Base-by-base conservation (phyloP, 1,140 invertebrate genomes). In the Drosophila kepulauana region DNA sequence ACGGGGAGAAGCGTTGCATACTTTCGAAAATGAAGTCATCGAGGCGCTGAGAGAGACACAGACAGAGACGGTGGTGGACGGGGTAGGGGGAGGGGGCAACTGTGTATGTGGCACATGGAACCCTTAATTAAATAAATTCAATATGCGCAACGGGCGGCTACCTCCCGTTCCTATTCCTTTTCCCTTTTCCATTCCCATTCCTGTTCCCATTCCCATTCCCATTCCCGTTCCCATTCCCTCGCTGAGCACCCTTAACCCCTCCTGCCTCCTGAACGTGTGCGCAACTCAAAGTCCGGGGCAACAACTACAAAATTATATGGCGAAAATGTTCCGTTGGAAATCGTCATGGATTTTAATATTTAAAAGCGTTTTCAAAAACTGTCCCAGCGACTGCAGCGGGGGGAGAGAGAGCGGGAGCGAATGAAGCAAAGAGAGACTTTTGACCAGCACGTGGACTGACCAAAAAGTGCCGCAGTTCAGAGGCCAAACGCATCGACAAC, bases 41-140 rank as follows among this genome's bases (percentile, higher is more conserved):
- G 82, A 78, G 76, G 71, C 43, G 68, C 62, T 71, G 48, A 38
- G 62, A 64, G 66, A 65, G 51, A 69, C 38, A 43, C 46, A 57
- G 6, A 16, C 35, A 49, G 30, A 63, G 8, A 5, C 5, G 30
- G 48, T 6, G 52, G 1, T 13, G 20, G 30, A 2, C 2, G 30
- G n/a, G 28, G 5, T 2, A 28, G 25, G 20, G 28, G n/a, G 10
- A 43, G 3, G 13, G 0, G 25, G 46, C 59, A 59, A 67, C 38
- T 72, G 54, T 78, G 75, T 86, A 64, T 82, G 72, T 82, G 62
- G 43, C 73, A 67, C 73, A 84, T 79, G 81, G 81, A 89, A 89
- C 85, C 85, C 85, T 89, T 89, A 89, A 89, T 89, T 89, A 89
- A 89, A 89, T 89, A 89, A 89, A 89, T 89, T 89, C 85, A 89